Conservation (phyloP, 2,888 invertebrate genomes). For the Scrobipalpa atriplicella region DNA sequence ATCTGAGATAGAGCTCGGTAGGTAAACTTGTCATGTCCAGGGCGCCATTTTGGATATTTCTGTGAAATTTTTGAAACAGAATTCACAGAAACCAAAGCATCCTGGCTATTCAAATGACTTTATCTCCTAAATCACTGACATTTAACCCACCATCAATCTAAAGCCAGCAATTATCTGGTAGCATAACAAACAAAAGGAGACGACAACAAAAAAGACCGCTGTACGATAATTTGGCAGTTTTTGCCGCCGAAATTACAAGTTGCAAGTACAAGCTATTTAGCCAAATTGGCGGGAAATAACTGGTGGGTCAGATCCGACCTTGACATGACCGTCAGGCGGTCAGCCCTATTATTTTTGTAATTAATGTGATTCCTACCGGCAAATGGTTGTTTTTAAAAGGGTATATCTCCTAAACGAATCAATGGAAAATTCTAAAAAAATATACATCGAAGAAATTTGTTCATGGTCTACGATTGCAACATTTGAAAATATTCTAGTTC, state of each 20-base stretch:
- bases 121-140: neutral
- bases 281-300: conserved; percentile 11
- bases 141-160: conserved; percentile 13
- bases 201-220: conserved; percentile 2
- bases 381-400: too few relatives aligned
- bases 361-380: too few relatives aligned
- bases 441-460: too few relatives aligned
- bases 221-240: conserved; percentile 34
- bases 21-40: too few relatives aligned
- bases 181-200: conserved; percentile 13
- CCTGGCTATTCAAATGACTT: conserved; percentile 2
- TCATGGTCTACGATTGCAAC: too few relatives aligned
- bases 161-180: conserved; percentile 18
- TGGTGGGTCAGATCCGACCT: conserved; percentile 42
- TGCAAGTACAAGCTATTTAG: conserved; percentile 12
- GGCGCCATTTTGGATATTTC: too few relatives aligned
- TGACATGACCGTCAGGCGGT: conserved; percentile 44
- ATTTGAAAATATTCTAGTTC: too few relatives aligned
- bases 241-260: conserved; percentile 25
- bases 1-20: too few relatives aligned
- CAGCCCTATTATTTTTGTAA: conserved; percentile 31
- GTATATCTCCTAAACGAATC: too few relatives aligned
- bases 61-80: neutral
- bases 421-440: too few relatives aligned
- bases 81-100: neutral